These are phyloP conservation scores for Aporophyla lueneburgensis DNA, from an alignment of 2,888 invertebrate genomes.

Conservation along the genomic window DNA sequence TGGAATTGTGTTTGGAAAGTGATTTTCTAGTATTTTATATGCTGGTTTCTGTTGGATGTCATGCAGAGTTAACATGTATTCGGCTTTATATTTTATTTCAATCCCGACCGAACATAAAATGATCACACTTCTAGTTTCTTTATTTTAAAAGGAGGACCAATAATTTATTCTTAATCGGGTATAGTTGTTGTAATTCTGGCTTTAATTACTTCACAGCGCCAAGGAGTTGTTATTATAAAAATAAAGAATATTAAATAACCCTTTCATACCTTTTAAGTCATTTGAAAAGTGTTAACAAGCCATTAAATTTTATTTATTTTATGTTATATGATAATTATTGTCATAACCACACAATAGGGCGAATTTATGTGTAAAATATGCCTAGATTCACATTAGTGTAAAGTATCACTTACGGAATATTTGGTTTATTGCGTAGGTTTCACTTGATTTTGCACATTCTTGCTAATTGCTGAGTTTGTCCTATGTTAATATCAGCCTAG, in stretches of 20 bases:
- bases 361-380: conserved; percentile 48
- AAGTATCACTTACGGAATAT: conserved; percentile 50
- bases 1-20: conserved; percentile 1
- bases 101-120: too few species aligned
- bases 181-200: conserved; percentile 19
- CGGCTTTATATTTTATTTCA: background rate
- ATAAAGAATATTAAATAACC: conserved; percentile 31
- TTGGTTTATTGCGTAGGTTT: conserved; percentile 62
- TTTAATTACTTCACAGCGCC: conserved; percentile 42
- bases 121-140: background rate
- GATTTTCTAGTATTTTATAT: conserved; percentile 1
- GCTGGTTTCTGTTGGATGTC: background rate
- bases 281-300: conserved; percentile 50
- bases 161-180: conserved; percentile 34
- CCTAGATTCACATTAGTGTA: conserved; percentile 19
- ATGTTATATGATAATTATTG: conserved; percentile 50
- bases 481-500: conserved; percentile 28
- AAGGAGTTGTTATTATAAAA: conserved; percentile 23
- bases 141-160: background rate
- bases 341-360: conserved; percentile 28
- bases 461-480: conserved; percentile 44
- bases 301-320: conserved; percentile 49
- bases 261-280: conserved; percentile 41
- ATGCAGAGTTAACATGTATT: background rate
- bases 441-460: conserved; percentile 53